A percentile compares a stretch with the other conserved stretches of the same genome.
Conservation (phyloP, 2,113 vertebrate genomes). For the Pterocles burchelli region DNA sequence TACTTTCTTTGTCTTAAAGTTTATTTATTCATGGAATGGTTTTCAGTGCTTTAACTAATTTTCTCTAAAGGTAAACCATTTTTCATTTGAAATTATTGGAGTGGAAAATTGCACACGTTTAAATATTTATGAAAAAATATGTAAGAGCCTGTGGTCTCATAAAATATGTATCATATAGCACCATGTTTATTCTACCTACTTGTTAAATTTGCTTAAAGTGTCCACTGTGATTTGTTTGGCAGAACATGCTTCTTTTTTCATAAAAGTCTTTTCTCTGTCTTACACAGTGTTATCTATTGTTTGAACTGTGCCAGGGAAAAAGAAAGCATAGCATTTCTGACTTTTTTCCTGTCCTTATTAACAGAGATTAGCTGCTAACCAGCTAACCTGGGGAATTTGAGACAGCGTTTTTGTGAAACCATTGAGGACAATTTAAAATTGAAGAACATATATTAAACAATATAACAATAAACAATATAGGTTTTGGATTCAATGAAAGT, state of each 20-base stretch:
- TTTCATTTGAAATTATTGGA: conserved; percentile 66
- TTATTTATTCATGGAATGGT: not conserved
- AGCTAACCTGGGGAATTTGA: not conserved
- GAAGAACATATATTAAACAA: not conserved
- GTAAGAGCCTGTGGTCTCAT: conserved; percentile 29
- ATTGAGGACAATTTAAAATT: not conserved
- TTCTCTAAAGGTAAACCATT: conserved; percentile 32
- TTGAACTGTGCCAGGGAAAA: not conserved
- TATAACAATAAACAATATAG: not conserved
- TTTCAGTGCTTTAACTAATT: conserved; percentile 34
- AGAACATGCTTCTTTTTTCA: not conserved
- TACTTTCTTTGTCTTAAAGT: not conserved
- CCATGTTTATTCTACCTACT: conserved; percentile 49
- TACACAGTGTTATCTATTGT: not conserved
- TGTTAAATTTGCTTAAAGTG: conserved; percentile 51
- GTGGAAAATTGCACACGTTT: conserved; percentile 60
- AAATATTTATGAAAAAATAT: conserved; percentile 63
- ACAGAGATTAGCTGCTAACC: not conserved
- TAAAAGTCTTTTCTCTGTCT: not conserved
- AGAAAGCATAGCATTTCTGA: not conserved
- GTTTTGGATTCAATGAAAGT: not conserved
- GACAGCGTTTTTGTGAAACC: not conserved
- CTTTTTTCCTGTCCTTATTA: not conserved
- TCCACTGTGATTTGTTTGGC: conserved; percentile 39
- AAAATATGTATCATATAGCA: conserved; percentile 50